phyloP scores from a whole-genome alignment of 2,113 vertebrate genomes.

The Myotis yumanensis region DNA sequence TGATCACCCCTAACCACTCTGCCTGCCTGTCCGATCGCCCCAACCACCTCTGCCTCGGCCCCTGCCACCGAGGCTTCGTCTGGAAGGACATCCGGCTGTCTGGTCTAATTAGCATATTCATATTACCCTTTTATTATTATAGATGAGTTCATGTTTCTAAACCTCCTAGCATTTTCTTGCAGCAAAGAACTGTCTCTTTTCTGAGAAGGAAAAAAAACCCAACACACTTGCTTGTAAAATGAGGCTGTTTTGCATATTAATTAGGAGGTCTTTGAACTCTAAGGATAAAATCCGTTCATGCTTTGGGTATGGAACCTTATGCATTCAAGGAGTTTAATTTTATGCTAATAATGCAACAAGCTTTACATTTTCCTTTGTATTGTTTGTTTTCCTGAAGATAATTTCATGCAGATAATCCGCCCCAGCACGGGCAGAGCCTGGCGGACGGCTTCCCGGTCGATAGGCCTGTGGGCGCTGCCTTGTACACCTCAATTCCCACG shows the following conservation, averaged over 20 bases:
- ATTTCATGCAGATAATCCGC: slow-evolving; percentile 73
- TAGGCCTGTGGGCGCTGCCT: slow-evolving; percentile 65
- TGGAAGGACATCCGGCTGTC: no score
- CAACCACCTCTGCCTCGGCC: no score
- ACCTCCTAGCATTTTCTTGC: slow-evolving; percentile 61
- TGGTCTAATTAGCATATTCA: no score
- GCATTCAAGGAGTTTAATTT: slow-evolving; percentile 80
- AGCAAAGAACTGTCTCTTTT: slow-evolving; percentile 73
- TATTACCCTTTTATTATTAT: no score
- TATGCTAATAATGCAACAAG: slow-evolving; percentile 76
- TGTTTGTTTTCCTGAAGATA: slow-evolving; percentile 78
- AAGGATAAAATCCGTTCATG: slow-evolving; percentile 70
- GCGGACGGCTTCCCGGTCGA: slow-evolving; percentile 49
- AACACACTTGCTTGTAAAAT: slow-evolving; percentile 67
- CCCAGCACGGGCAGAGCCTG: slow-evolving; percentile 53
- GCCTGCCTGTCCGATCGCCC: no score
- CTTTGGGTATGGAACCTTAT: slow-evolving; percentile 76
- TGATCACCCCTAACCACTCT: no score
- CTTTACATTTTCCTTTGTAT: slow-evolving; percentile 74
- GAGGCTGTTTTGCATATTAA: slow-evolving; percentile 76
- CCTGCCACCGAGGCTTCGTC: no score
- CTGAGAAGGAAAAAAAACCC: slow-evolving; percentile 50
- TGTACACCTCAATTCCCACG: slow-evolving; percentile 71
- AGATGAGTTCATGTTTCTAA: slow-evolving; percentile 63
- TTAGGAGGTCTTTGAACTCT: slow-evolving; percentile 76